Evolutionary conservation across 2,888 invertebrate species (phyloP), one percentile per base, ranked within the genome.

Genomic region (Ormyrus thymus): DNA sequence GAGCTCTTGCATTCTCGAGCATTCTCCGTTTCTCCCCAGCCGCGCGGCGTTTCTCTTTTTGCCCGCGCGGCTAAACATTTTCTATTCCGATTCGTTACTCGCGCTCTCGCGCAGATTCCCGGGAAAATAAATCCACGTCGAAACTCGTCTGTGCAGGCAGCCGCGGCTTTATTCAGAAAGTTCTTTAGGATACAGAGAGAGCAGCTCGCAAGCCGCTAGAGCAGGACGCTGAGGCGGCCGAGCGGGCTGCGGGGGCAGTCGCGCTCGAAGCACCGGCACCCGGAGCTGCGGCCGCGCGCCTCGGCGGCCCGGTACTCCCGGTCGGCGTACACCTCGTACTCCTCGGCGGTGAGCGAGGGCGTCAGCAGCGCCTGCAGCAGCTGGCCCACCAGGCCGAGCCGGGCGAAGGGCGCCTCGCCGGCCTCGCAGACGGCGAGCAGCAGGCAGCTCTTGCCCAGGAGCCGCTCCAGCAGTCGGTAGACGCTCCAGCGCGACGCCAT

Each of bases 351-450:
- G 50, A 81, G 83, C 65, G 89, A 88, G 56, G 89, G 89, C 29
- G 94, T 94, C 87, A 96, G 92, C 86, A 95, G 89, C 84, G 95
- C 93, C 90, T 95, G 94, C 82, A 95, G 91, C 86, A 96, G 91
- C 91, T 96, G 94, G 46, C 94, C 95, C 82, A 95, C 92, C 85
- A 96, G 91, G 6, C 95, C 95, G 84, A 94, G 93, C 84, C 15
- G n/a, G 7, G 6, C 56, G 2, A 95, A 92, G 70, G 95, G 93
- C 80, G 92, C 91, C 84, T 93, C 92, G 0, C 95, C 94, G 48
- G 94, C 93, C 88, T 96, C 95, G 88, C 96, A 96, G 88, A 96
- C 95, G 84, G 93, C 92, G 85, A 94, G 93, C 82, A 96, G 91
- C 84, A 96, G 89, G 90, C 96, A 96, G 58, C 93, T 92, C 82